Base-by-base conservation (phyloP, 1,140 invertebrate genomes). In the Ditylenchus dipsaci region DNA sequence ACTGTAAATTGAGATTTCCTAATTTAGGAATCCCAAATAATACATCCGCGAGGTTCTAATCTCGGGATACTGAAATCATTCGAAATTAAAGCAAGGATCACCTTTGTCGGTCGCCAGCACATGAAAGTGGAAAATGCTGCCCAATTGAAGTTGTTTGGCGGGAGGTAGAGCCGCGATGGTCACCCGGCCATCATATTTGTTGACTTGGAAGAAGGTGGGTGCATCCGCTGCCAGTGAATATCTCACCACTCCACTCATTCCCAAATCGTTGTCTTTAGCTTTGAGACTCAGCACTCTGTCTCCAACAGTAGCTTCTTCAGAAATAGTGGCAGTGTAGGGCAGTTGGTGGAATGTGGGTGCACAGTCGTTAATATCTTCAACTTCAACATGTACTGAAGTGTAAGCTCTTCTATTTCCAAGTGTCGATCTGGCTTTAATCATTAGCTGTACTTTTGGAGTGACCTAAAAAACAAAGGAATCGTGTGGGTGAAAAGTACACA, bases 211-310 rank as follows among this genome's bases (percentile, higher is more conserved):
- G 49, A 68, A 75, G 8, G 23, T 29, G 13, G 76, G 76, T 17
- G 75, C 73, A 53, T 79, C 68, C n/a, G 63, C 33, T 19, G 11
- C 42, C 7, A 78, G 58, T 13, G 68, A 83, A 74, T 85, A 86
- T 13, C 80, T 72, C 7, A 86, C 78, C 27, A 80, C 76, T 38
- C 83, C 84, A 72, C 85, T 85, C 15, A 84, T 73, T 19, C 85
- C 85, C 23, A 75, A 49, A 74, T 86, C 85, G 7, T 19, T 11
- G 71, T 86, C 85, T 0, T 77, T 83, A n/a, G 85, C 85, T 21
- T 79, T 75, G 27, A 85, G 76, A 11, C 69, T 75, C 0, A 86
- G 69, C 8, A 86, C 49, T n/a, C 76, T 81, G 1, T 78, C 80
- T 13, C 84, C 84, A 1, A 83, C 74, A 29, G 38, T 49, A 0